A percentile compares a stretch with the other conserved stretches of the same genome.
These are phyloP conservation scores for Yponomeuta evonymella DNA, from an alignment of 2,888 invertebrate genomes.

Conservation along the genomic window DNA sequence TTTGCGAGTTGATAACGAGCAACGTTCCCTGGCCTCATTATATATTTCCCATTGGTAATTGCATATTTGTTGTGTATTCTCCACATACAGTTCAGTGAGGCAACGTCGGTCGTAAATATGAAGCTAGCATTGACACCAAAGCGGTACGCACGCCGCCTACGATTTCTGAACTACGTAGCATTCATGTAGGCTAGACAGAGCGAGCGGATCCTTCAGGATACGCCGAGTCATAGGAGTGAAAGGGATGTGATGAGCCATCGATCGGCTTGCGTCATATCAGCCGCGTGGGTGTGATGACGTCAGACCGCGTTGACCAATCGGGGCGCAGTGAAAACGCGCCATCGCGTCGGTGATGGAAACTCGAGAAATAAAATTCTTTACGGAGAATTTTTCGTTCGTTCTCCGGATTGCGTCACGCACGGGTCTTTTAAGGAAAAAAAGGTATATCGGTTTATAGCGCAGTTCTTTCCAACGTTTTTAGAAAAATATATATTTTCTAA, in stretches of 20 bases:
- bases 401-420: not conserved
- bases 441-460: too few species aligned
- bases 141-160: conserved; percentile 44
- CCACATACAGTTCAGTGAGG: conserved; percentile 33
- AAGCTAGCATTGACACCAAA: conserved; percentile 37
- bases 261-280: conserved; percentile 69
- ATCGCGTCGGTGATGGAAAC: conserved; percentile 51
- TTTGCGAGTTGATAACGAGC: not conserved
- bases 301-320: conserved; percentile 58
- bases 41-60: not conserved
- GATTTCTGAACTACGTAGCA: conserved; percentile 56
- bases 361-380: conserved; percentile 19
- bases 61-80: not conserved
- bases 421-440: not conserved
- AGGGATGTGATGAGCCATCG: conserved; percentile 49
- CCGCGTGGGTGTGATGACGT: conserved; percentile 74
- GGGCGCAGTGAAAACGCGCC: conserved; percentile 56
- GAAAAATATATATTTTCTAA: too few species aligned
- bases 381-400: not conserved
- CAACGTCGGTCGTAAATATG: conserved; percentile 40
- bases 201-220: conserved; percentile 24
- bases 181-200: conserved; percentile 56
- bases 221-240: conserved; percentile 26
- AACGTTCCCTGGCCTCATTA: not conserved
- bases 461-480: too few species aligned